Conservation (phyloP, 2,888 invertebrate species). For the Choristoneura rosaceana region DNA sequence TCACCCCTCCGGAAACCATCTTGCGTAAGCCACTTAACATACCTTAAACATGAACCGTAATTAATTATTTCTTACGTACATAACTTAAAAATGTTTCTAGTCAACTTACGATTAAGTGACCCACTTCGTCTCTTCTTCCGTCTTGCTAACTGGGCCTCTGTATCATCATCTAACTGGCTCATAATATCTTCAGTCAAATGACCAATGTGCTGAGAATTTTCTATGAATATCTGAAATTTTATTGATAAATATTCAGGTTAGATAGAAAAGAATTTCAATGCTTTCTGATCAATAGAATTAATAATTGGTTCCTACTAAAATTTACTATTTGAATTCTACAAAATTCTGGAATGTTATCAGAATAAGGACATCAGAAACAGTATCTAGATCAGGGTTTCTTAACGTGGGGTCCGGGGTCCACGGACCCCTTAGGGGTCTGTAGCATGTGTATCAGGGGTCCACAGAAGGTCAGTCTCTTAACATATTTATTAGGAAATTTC, state of each 20-base stretch:
- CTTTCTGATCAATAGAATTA: no score
- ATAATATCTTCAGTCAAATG: constrained; percentile 87
- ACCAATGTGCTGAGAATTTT: constrained; percentile 91
- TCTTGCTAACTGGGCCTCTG: constrained; percentile 80
- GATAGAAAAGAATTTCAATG: no score
- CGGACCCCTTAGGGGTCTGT: no score
- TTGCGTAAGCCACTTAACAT: constrained; percentile 91
- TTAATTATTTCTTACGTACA: neutral
- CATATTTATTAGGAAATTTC: no score
- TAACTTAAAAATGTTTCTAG: neutral
- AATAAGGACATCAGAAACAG: no score
- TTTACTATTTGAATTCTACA: no score
- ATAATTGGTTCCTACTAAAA: no score
- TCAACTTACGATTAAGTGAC: constrained; percentile 91
- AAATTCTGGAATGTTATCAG: neutral
- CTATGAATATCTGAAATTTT: constrained; percentile 88
- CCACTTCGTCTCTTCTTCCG: constrained; percentile 94
- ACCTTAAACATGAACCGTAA: constrained; percentile 75
- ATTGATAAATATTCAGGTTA: no score
- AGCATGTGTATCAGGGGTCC: no score
- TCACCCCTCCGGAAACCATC: constrained; percentile 89
- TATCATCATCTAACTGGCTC: constrained; percentile 79
- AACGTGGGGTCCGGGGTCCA: no score
- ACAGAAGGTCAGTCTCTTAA: no score
- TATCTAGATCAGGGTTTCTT: no score